Conservation (phyloP, 2,113 vertebrate genomes). For the Haemorhous mexicanus region DNA sequence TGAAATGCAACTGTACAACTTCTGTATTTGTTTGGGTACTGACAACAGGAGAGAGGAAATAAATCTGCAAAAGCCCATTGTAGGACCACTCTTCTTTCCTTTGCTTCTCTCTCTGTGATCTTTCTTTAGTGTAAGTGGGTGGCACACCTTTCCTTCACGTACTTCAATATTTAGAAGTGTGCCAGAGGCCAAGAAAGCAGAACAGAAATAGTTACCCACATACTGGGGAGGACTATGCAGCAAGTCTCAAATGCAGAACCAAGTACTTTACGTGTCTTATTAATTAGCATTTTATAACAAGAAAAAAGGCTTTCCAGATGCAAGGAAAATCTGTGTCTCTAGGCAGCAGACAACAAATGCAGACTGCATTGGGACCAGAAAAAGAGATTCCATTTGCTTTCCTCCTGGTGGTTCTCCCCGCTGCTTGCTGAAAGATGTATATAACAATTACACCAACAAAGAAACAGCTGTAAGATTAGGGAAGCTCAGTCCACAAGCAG, state of each 20-base stretch:
- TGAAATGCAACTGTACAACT: neutral
- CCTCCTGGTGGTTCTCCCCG: neutral
- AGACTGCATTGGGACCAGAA: neutral
- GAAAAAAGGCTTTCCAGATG: neutral
- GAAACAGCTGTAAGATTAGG: neutral
- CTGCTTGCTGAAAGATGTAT: neutral
- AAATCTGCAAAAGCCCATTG: neutral
- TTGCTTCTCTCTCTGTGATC: neutral
- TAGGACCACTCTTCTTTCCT: neutral
- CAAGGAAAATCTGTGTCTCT: neutral
- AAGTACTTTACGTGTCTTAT: neutral
- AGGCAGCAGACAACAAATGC: neutral
- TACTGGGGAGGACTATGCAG: neutral
- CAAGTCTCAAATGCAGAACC: neutral
- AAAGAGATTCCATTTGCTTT: neutral
- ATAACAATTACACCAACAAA: neutral
- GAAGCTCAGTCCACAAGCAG: neutral
- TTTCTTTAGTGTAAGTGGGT: neutral
- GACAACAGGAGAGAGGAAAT: neutral
- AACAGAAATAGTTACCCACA: neutral
- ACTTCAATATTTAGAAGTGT: neutral
- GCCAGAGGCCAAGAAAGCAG: neutral
- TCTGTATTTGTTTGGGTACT: neutral
- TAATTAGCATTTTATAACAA: neutral
- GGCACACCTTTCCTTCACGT: neutral